Percentiles rank a stretch among this genome's conserved stretches.
These are phyloP conservation scores for Notothenia rossii DNA, from an alignment of 2,113 vertebrate species.

Conservation along the genomic window DNA sequence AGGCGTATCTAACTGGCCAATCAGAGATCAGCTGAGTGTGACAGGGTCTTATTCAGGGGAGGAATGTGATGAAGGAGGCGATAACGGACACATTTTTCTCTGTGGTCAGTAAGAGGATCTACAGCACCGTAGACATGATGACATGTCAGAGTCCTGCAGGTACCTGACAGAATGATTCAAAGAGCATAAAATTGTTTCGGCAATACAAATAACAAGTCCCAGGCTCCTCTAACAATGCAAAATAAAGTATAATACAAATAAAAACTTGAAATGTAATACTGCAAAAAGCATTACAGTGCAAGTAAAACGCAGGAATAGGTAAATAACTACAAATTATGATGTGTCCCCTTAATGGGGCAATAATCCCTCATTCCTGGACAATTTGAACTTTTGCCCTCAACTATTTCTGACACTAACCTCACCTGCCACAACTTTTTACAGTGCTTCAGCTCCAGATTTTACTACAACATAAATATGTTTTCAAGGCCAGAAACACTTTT, in stretches of 20 bases:
- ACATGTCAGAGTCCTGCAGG: background rate
- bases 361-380: too few relatives aligned
- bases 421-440: background rate
- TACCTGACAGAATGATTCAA: too few relatives aligned
- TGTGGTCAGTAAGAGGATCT: background rate
- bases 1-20: slow-evolving; percentile 33
- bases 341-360: too few relatives aligned
- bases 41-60: slow-evolving; percentile 20
- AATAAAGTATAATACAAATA: too few relatives aligned
- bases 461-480: background rate
- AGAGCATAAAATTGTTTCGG: too few relatives aligned
- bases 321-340: too few relatives aligned
- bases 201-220: too few relatives aligned
- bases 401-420: background rate
- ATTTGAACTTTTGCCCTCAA: too few relatives aligned
- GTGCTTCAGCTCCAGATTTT: background rate
- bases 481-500: background rate
- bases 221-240: too few relatives aligned
- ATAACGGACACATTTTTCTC: slow-evolving; percentile 9
- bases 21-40: slow-evolving; percentile 22
- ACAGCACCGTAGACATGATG: background rate
- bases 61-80: slow-evolving; percentile 30
- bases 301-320: too few relatives aligned
- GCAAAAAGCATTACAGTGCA: too few relatives aligned
- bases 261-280: too few relatives aligned